These are phyloP conservation scores for Erpornis zantholeuca DNA, from an alignment of 2,113 vertebrate species.

Conservation along the genomic window DNA sequence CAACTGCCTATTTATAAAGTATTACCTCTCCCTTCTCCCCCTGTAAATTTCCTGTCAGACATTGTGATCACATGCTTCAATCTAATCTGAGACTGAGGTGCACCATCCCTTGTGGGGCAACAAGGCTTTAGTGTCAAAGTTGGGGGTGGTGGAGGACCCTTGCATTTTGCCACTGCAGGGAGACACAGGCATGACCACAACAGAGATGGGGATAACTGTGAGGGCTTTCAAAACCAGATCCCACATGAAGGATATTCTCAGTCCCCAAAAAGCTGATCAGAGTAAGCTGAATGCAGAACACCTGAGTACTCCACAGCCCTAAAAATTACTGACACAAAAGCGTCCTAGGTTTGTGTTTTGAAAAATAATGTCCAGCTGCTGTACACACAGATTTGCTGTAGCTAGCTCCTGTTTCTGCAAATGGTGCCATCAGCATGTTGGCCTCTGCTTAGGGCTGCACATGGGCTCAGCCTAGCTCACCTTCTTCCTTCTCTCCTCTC, in stretches of 20 bases:
- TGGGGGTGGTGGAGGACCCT: accelerated
- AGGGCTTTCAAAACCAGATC: background rate
- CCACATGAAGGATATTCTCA: accelerated
- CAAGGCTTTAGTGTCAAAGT: background rate
- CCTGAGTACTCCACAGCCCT: background rate
- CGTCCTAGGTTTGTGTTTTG: background rate
- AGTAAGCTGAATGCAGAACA: background rate
- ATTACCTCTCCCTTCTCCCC: background rate
- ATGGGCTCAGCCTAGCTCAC: background rate
- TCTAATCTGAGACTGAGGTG: background rate
- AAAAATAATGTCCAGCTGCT: background rate
- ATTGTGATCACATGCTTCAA: background rate
- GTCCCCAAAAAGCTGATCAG: background rate
- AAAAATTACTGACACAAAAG: background rate
- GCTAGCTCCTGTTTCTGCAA: background rate
- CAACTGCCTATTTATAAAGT: background rate
- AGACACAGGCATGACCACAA: background rate
- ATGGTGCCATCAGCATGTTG: accelerated
- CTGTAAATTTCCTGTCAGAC: background rate
- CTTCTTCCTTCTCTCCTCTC: background rate
- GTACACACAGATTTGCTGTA: background rate
- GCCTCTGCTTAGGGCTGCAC: background rate
- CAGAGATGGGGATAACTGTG: background rate
- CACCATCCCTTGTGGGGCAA: background rate
- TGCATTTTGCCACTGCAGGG: background rate